Base-by-base conservation (phyloP, 2,113 vertebrate genomes). In the Neoarius graeffei region DNA sequence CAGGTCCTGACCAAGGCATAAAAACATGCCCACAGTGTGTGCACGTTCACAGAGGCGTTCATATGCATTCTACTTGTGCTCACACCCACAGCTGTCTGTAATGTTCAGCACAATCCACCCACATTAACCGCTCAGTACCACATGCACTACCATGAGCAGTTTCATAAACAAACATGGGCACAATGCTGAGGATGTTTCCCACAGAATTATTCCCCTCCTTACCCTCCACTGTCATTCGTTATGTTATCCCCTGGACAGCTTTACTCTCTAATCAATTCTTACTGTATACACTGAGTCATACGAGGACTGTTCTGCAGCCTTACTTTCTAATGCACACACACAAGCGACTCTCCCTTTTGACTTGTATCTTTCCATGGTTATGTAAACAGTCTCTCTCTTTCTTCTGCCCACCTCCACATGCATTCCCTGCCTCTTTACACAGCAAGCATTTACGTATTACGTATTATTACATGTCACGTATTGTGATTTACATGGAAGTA, bases 91-190 rank as follows among this genome's bases (percentile, higher is more conserved):
- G 66, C n/a, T 15, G 59, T 60, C 25, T 15, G 8, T 73, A 71
- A 57, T 85, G 19, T 88, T 83, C n/a, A 27, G 83, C 52, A n/a
- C 56, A 69, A 60, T 30, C 81, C 85, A 56, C 69, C 25, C 74
- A 85, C 19, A 13, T 52, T 11, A 20, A 19, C 27, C 30, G 13
- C 30, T 62, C 80, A 25, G n/a, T 62, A 84, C 48, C 86, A 84
- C 84, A 66, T 86, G 83, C 79, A 56, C 23, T 5, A n/a, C 27
- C 88, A 84, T 88, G 85, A n/a, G 30, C 59, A 62, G 42, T 42
- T 35, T 13, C 6, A 30, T 17, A 30, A n/a, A 64, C 57, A 81
- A 48, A 50, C 81, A 84, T 23, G 77, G 73, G 30, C 56, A 11
- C 57, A 74, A 66, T 77, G n/a, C 3, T 20, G 4, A n/a, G 59